phyloP scores from a whole-genome alignment of 2,888 invertebrate genomes.

The Amphipoea lucens region DNA sequence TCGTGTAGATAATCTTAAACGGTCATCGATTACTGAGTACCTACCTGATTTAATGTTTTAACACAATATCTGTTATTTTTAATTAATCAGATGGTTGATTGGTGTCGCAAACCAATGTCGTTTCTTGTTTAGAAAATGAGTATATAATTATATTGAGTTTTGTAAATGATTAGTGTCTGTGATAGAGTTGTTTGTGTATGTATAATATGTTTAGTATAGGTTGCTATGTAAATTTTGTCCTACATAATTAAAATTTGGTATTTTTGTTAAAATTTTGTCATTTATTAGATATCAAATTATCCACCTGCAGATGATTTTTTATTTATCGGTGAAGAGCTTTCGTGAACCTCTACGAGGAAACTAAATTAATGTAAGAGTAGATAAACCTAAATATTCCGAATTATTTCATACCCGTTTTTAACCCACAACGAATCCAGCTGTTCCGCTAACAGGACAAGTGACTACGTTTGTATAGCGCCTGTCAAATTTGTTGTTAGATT shows the following conservation, averaged over 20 bases:
- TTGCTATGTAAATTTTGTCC: slow-evolving; percentile 55
- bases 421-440: slow-evolving; percentile 63
- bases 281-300: slow-evolving; percentile 44
- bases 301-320: slow-evolving; percentile 28
- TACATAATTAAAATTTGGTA: slow-evolving; percentile 53
- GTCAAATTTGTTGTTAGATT: slow-evolving; percentile 33
- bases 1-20: slow-evolving; percentile 49
- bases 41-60: slow-evolving; percentile 43
- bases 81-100: slow-evolving; percentile 62
- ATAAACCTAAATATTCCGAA: slow-evolving; percentile 50
- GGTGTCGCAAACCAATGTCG: slow-evolving; percentile 39
- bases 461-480: slow-evolving; percentile 31
- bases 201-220: slow-evolving; percentile 54
- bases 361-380: slow-evolving; percentile 46
- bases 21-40: slow-evolving; percentile 34
- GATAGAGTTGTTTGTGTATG: slow-evolving; percentile 68
- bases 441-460: slow-evolving; percentile 11
- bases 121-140: slow-evolving; percentile 48
- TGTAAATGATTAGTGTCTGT: slow-evolving; percentile 69
- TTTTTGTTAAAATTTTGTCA: slow-evolving; percentile 50
- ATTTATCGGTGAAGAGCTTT: slow-evolving; percentile 45
- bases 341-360: slow-evolving; percentile 37
- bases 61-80: slow-evolving; percentile 53
- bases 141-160: slow-evolving; percentile 55
- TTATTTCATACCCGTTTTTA: slow-evolving; percentile 47